These are phyloP conservation scores for Vanessa tameamea DNA, from an alignment of 1,140 invertebrate genomes.

Conservation along the genomic window DNA sequence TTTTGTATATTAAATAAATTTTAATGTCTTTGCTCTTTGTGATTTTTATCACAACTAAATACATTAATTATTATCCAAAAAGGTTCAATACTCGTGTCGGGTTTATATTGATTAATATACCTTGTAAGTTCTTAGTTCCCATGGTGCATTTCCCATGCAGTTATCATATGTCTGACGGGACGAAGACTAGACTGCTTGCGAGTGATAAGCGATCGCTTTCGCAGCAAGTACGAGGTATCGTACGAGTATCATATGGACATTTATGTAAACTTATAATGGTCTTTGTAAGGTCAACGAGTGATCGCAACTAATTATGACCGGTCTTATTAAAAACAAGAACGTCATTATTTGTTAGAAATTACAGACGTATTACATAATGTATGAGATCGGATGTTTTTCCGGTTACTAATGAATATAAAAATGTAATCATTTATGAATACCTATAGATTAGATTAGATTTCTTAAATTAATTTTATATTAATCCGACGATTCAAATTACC, in stretches of 20 bases:
- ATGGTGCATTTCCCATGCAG: conserved; percentile 64
- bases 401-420: neutral
- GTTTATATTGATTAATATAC: conserved; percentile 9
- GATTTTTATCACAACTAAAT: too few relatives aligned
- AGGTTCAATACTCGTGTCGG: neutral
- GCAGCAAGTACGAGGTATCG: conserved; percentile 37
- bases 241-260: conserved; percentile 11
- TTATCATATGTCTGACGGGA: conserved; percentile 53
- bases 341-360: too few relatives aligned
- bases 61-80: neutral
- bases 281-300: too few relatives aligned
- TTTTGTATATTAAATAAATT: too few relatives aligned
- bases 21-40: too few relatives aligned
- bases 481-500: neutral
- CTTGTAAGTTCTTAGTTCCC: conserved; percentile 53
- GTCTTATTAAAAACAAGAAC: too few relatives aligned
- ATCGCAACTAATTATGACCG: too few relatives aligned
- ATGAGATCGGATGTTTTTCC: neutral
- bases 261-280: neutral
- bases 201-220: conserved; percentile 52
- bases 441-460: neutral
- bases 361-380: too few relatives aligned
- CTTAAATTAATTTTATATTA: too few relatives aligned
- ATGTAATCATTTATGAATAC: neutral
- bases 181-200: conserved; percentile 54